Evolutionary conservation across 37 sponge, comb jelly and placozoan genomes (phyloP), one percentile per base, ranked within the genome.

Genomic region (Cliona cf. orientalis): DNA sequence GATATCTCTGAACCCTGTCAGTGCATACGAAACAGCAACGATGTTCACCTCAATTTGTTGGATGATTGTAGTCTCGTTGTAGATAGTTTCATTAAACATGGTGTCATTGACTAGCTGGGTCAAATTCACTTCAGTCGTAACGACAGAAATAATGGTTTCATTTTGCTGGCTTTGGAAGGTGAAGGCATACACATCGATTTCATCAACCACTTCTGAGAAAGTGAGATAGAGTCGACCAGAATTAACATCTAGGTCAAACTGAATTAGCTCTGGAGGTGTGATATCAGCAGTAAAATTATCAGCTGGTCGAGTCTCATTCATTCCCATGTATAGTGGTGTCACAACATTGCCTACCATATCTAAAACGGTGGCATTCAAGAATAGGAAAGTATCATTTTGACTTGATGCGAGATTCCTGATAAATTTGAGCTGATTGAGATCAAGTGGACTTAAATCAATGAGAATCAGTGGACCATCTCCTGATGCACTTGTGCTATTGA

Each of bases 291-390:
- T 90, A 66, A 86, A 92, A 1, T 23, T 34, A 63, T 82, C 59
- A 40, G 75, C 83, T 40, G 81, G 91, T 44, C 92, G 78, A 6
- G 93, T 79, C 62, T 80, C 73, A 74, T 84, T 87, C 55, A 37
- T 19, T 36, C 81, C 90, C 62, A 74, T 63, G 72, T 69, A 87
- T 19, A 88, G 83, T 41, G 88, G 79, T 19, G 91, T 88, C 43
- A 96, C 57, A 7, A 72, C 46, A 55, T 96, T 96, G 0, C 93
- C 97, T 35, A 81, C 85, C 97, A 96, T 96, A 46, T 96, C 97
- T 1, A 26, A 14, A 11, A 93, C 71, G 58, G 74, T 79, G 3
- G 65, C 67, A 63, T 85, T 90, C 21, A 93, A 72, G 53, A 59
- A 90, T 21, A 96, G 76, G 89, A 88, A 91, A 55, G 94, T 84